These are phyloP conservation scores for Aplochiton taeniatus DNA, from an alignment of 2,797 vertebrate genomes.

Conservation along the genomic window DNA sequence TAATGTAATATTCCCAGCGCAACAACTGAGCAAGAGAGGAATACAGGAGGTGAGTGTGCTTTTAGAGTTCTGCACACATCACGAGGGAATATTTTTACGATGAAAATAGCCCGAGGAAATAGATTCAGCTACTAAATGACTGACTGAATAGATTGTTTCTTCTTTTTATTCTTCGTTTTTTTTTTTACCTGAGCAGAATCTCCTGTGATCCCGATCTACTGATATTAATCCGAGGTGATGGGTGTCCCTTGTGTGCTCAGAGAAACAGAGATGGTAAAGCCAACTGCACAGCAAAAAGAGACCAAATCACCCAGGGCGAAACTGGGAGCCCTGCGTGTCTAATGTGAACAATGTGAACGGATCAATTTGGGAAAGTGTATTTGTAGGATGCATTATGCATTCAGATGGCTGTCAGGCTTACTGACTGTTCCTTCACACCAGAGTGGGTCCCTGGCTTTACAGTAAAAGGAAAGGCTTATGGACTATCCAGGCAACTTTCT, in stretches of 20 bases:
- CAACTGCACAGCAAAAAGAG: conserved; percentile 22
- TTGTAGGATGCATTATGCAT: conserved; percentile 52
- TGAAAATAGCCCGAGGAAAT: too few species aligned
- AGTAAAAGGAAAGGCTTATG: conserved; percentile 41
- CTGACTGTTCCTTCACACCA: conserved; percentile 31
- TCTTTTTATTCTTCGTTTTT: too few species aligned
- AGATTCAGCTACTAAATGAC: conserved; percentile 8
- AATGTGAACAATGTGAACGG: conserved; percentile 29
- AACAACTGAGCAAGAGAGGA: too few species aligned
- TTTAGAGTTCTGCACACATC: too few species aligned
- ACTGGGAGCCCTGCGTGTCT: conserved; percentile 26
- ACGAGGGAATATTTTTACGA: too few species aligned
- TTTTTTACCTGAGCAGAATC: conserved; percentile 40
- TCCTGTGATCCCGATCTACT: conserved; percentile 40
- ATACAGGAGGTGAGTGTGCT: too few species aligned
- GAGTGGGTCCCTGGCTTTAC: conserved; percentile 36
- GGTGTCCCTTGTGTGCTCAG: conserved; percentile 46
- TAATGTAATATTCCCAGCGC: too few species aligned
- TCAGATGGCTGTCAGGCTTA: conserved; percentile 11
- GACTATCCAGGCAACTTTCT: conserved; percentile 38
- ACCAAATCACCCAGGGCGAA: conserved; percentile 33
- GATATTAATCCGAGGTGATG: conserved; percentile 55
- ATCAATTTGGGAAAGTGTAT: conserved; percentile 38
- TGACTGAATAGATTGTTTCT: conserved; percentile 5
- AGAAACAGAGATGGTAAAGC: conserved; percentile 37